Evolutionary conservation across 2,113 vertebrate genomes (phyloP), one percentile per base, ranked within the genome.

Genomic region (Nannospalax galili): DNA sequence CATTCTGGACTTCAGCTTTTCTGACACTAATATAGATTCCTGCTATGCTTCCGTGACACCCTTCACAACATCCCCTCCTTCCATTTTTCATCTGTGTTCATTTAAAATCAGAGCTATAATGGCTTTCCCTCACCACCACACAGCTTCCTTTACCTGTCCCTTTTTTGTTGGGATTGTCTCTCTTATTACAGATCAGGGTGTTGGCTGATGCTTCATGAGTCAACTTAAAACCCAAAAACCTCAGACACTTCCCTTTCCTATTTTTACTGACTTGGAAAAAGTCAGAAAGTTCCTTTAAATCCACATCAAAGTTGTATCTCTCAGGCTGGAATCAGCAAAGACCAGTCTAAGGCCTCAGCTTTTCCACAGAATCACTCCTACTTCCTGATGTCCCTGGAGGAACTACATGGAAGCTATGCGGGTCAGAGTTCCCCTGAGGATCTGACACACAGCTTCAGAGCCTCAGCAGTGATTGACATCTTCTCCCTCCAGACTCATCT

Each of bases 21-120:
- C 89, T 79, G 86, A 96, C 95, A 94, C 93, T 67, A 92, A 97
- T 84, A 95, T 40, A 95, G 95, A 96, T 95, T 60, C 95, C 94
- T 17, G 77, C 95, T 92, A 92, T 84, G 93, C 94, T 92, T 93
- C 70, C 64, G 69, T 82, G 94, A 87, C 77, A 74, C 48, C 82
- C 88, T 85, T 95, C 93, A 62, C 58, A 26, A 48, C 0, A 11
- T 64, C 52, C 70, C 67, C 90, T 88, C 90, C 85, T 95, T 84
- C 95, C 35, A n/a, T 65, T 85, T 88, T 94, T 88, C 88, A 75
- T 96, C 48, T 69, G 77, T 52, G 91, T 82, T 92, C 92, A 89
- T 95, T 95, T 74, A 30, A 95, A 93, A 87, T 65, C 81, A 0
- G 60, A 79, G 64, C 86, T 77, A 15, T 28, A 7, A 19, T 20